These are phyloP conservation scores for Lithodes maja DNA, from an alignment of 2,888 invertebrate genomes.

Conservation along the genomic window DNA sequence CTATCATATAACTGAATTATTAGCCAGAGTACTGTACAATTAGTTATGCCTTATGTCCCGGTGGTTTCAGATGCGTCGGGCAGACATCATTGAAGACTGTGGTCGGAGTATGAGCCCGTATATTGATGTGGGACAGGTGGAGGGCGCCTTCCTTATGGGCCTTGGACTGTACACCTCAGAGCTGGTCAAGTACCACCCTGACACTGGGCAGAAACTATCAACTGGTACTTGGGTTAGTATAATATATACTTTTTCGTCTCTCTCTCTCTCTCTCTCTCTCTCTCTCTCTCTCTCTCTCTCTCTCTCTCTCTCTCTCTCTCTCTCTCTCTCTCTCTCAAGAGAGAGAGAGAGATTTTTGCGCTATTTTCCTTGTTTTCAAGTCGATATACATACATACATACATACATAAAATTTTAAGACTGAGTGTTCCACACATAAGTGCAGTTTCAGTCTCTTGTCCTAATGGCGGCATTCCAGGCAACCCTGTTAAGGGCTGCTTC, in stretches of 20 bases:
- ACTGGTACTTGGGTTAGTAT: constrained; percentile 74
- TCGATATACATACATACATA: too few relatives aligned
- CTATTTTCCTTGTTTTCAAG: neutral
- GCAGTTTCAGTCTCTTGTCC: too few relatives aligned
- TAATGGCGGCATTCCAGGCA: too few relatives aligned
- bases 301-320: neutral
- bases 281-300: neutral
- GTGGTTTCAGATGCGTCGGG: constrained; percentile 71
- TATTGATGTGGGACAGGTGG: constrained; percentile 78
- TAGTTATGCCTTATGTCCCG: neutral
- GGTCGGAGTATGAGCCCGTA: constrained; percentile 69
- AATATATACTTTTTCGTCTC: neutral
- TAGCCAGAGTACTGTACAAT: too few relatives aligned
- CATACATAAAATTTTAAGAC: too few relatives aligned
- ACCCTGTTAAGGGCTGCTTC: too few relatives aligned
- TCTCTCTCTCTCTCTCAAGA: too few relatives aligned
- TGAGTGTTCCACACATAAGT: too few relatives aligned
- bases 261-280: neutral
- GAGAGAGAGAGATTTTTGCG: neutral
- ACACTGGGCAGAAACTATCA: constrained; percentile 74
- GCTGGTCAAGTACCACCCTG: constrained; percentile 73
- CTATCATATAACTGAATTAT: too few relatives aligned
- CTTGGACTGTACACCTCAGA: constrained; percentile 75
- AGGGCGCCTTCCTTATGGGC: constrained; percentile 76
- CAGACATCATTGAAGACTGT: constrained; percentile 72